Evolutionary conservation across 2,888 invertebrate species (phyloP).

Genomic region (Gerris lacustris): DNA sequence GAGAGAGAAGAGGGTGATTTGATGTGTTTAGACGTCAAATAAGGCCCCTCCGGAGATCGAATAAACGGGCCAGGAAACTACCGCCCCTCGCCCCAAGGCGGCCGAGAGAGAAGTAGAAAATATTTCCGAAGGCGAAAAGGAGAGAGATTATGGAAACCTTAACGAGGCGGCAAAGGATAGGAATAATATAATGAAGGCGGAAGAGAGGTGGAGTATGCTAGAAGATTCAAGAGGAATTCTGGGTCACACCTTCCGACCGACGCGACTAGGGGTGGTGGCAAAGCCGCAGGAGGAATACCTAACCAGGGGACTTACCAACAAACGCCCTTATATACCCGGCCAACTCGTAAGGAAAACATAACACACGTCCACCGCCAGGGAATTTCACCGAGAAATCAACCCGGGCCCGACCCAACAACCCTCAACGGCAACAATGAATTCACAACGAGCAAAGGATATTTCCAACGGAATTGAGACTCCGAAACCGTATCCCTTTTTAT

Average conservation of each 20-base stretch:
- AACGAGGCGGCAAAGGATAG: neutral
- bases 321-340: too few species aligned
- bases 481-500: too few species aligned
- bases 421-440: too few species aligned
- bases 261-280: neutral
- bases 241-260: neutral
- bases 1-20: slow-evolving; percentile 21
- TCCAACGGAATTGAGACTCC: too few species aligned
- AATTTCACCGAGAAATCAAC: too few species aligned
- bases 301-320: neutral
- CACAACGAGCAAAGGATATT: too few species aligned
- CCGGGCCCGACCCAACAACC: too few species aligned
- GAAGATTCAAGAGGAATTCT: slow-evolving; percentile 1
- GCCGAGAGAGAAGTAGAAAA: too few species aligned
- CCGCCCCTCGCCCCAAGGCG: neutral
- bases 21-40: slow-evolving; percentile 26
- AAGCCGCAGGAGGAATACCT: neutral
- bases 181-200: neutral
- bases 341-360: too few species aligned
- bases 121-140: neutral
- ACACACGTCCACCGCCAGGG: too few species aligned
- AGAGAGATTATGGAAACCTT: neutral
- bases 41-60: neutral
- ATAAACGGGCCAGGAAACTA: neutral
- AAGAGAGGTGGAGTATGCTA: neutral